These are phyloP conservation scores for Nemurella pictetii DNA, from an alignment of 2,888 invertebrate species.

Conservation along the genomic window DNA sequence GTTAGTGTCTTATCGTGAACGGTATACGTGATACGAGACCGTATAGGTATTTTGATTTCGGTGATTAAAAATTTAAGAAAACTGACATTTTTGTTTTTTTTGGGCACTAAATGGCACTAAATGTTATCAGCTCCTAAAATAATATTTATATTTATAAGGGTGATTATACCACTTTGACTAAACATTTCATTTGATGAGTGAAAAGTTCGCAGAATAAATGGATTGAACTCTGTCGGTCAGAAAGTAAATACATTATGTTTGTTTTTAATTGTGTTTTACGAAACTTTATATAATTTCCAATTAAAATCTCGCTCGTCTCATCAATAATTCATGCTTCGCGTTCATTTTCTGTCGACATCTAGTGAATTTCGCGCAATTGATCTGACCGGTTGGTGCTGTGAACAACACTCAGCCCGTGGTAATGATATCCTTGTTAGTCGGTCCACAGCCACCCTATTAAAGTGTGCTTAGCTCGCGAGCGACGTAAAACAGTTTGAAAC, in stretches of 20 bases:
- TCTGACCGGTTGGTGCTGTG: not conserved
- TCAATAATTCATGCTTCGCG: not conserved
- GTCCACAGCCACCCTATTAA: conserved; percentile 11
- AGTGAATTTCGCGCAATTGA: not conserved
- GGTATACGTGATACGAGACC: not conserved
- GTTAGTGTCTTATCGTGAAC: not conserved
- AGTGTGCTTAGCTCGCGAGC: not conserved
- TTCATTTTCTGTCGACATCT: not conserved
- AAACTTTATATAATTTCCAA: not conserved
- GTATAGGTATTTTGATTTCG: not conserved
- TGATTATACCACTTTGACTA: no score
- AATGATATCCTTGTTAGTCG: not conserved
- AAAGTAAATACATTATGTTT: not conserved
- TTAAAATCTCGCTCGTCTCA: not conserved
- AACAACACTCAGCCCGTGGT: conserved; percentile 1
- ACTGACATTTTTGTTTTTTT: not conserved
- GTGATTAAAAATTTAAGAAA: not conserved
- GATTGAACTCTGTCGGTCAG: not conserved
- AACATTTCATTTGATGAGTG: no score
- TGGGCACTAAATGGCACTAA: not conserved
- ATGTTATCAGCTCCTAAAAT: no score
- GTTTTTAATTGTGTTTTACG: not conserved
- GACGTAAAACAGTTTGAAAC: conserved; percentile 11
- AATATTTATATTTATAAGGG: no score
- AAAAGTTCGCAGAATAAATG: not conserved